phyloP scores from a whole-genome alignment of 2,113 vertebrate species.

The Chaetodon auriga region DNA sequence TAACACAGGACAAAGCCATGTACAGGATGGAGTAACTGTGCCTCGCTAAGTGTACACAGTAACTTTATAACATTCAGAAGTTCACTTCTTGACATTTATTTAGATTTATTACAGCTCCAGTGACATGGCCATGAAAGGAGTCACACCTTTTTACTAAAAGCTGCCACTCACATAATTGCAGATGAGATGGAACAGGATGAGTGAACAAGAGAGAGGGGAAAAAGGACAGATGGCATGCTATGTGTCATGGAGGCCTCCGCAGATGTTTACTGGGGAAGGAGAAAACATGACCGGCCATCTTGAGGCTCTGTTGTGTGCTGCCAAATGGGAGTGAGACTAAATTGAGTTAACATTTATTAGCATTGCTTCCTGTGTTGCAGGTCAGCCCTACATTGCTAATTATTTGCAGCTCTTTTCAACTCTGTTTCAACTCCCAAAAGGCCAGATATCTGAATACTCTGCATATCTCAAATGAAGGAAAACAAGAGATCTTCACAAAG shows the following conservation, averaged over 20 bases:
- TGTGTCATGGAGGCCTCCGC: constrained; percentile 63
- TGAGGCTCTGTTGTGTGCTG: constrained; percentile 54
- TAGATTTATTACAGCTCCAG: constrained; percentile 55
- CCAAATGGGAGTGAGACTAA: constrained; percentile 57
- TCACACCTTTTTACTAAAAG: constrained; percentile 40
- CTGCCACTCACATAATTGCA: constrained; percentile 47
- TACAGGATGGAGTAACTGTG: constrained; percentile 50
- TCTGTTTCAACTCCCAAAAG: constrained; percentile 43
- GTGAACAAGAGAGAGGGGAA: constrained; percentile 13
- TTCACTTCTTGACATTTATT: constrained; percentile 58
- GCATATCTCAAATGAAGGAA: constrained; percentile 22
- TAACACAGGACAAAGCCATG: constrained; percentile 36
- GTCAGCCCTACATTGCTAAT: constrained; percentile 44
- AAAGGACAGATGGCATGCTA: constrained; percentile 70
- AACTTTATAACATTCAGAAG: constrained; percentile 62
- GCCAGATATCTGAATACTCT: constrained; percentile 18
- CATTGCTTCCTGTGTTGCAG: constrained; percentile 47
- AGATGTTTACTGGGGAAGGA: constrained; percentile 76
- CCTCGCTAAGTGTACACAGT: constrained; percentile 46
- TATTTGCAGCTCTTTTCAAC: constrained; percentile 46
- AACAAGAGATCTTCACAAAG: constrained; percentile 34
- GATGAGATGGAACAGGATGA: constrained; percentile 43
- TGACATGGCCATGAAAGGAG: constrained; percentile 17
- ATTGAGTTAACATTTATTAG: constrained; percentile 76
- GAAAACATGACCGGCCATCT: constrained; percentile 68